Base-by-base conservation (phyloP, 2,888 invertebrate species). In the Sympetrum striolatum region DNA sequence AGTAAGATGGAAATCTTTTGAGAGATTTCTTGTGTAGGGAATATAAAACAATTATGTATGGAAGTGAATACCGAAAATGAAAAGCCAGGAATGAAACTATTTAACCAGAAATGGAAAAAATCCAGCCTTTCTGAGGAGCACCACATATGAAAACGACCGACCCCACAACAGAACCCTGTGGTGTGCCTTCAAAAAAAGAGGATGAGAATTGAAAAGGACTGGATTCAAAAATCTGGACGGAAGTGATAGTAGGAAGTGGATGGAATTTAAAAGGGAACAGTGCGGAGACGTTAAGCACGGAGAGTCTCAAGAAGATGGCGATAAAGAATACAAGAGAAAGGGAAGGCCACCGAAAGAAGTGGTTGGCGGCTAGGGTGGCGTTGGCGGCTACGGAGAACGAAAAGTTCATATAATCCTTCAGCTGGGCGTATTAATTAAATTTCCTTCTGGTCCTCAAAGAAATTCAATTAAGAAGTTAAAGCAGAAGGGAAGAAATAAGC, bases 401-500 rank as follows among this genome's bases (percentile, higher is more conserved):
- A 86, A 86, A 86, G 60, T 86, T 86, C 86, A 86, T 86, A 86
- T 86, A 86, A 86, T 86, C 86, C 86, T 86, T 86, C 86, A 86
- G 86, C 86, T 86, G 86, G 86, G 86, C 90, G 90, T 82, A 91
- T 91, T 91, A 91, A 91, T 91, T 91, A 91, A 91, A 91, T 91
- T 91, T 90, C 90, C 82, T 90, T 90, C 82, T 82, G 81, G 58
- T 90, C 81, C 73, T 64, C 90, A 91, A 91, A 91, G 91, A 91
- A 91, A 91, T 91, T 90, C 81, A 91, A 91, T 91, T 91, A 91
- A 91, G 91, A 91, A 91, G 91, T 91, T 91, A 80, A 90, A 90
- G 81, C 80, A 64, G 91, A 60, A 31, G 35, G 35, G 39, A 22
- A 37, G 86, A 37, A 37, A 60, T 22, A 37, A 58, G 82, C n/a